Evolutionary conservation across 1,140 invertebrate genomes (phyloP), one percentile per base, ranked within the genome.

Genomic region (Drosophila parvula): DNA sequence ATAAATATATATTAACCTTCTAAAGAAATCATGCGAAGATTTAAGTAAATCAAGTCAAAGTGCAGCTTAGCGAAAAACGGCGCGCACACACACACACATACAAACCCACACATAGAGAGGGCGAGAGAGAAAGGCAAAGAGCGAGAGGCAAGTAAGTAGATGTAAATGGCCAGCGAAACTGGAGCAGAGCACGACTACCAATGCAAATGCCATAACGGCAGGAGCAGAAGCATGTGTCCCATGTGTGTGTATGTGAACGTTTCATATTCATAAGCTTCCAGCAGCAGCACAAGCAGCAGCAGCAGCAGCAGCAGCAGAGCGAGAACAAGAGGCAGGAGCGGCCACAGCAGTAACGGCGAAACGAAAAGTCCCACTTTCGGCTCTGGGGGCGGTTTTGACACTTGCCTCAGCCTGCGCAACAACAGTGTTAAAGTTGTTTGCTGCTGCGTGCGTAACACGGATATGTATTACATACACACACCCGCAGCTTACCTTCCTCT

Each of bases 351-450:
- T 55, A 58, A 83, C 73, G 79, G 51, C 51, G 10, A 84, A 84
- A 78, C 76, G 79, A 88, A 88, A 88, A 88, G 59, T 82, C 79
- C 73, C 73, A 81, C 73, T 79, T 88, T 88, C 60, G 85, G 76
- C 79, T 81, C 81, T 79, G 81, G 81, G 83, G 83, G 82, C 83
- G 83, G 83, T 86, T 88, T 88, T 80, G 65, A 88, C 83, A 79
- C 83, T 88, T 88, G 77, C 63, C 79, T 41, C 64, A 58, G 73
- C 74, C 55, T 76, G 82, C 82, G 65, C 82, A 86, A 80, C 65
- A 86, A 61, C 70, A 81, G 58, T 80, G 79, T 81, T 85, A 78
- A 86, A 85, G 81, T 85, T 85, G 69, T 81, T 85, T 85, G 82
- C 82, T 85, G 68, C 77, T 81, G 82, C 83, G 82, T 85, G 82